phyloP scores from a whole-genome alignment of 2,888 invertebrate species.

The Chaitophorus viminalis region DNA sequence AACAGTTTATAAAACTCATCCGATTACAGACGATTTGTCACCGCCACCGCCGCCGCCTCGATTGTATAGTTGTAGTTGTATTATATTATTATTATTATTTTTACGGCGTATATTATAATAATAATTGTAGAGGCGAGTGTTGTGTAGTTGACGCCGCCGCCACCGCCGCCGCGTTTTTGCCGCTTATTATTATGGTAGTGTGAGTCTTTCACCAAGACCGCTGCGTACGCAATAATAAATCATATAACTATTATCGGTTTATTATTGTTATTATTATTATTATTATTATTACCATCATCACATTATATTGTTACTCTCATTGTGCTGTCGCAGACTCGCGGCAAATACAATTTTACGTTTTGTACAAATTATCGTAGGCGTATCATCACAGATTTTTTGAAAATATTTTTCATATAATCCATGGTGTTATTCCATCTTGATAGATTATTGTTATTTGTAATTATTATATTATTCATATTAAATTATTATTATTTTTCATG shows the following conservation, averaged over 20 bases:
- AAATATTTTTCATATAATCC: no score
- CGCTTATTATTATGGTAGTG: not conserved
- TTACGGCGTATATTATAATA: not conserved
- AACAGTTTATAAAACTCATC: slow-evolving; percentile 60
- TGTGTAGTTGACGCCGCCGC: no score
- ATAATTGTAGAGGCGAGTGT: not conserved
- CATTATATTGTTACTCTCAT: not conserved
- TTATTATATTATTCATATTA: no score
- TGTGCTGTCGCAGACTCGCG: not conserved
- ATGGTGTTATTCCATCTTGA: no score
- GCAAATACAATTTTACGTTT: not conserved
- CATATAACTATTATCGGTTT: not conserved
- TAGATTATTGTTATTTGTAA: no score
- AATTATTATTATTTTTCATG: no score
- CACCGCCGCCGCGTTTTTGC: no score
- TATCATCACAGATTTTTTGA: no score
- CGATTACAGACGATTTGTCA: slow-evolving; percentile 56
- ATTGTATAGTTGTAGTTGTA: no score
- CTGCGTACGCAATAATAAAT: not conserved
- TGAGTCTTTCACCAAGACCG: no score
- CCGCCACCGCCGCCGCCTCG: slow-evolving; percentile 19
- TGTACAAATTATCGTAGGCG: not conserved
- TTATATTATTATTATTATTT: no score
- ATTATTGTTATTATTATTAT: not conserved
- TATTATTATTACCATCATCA: not conserved